phyloP scores from a whole-genome alignment of 2,797 vertebrate genomes.

The Morelia viridis region DNA sequence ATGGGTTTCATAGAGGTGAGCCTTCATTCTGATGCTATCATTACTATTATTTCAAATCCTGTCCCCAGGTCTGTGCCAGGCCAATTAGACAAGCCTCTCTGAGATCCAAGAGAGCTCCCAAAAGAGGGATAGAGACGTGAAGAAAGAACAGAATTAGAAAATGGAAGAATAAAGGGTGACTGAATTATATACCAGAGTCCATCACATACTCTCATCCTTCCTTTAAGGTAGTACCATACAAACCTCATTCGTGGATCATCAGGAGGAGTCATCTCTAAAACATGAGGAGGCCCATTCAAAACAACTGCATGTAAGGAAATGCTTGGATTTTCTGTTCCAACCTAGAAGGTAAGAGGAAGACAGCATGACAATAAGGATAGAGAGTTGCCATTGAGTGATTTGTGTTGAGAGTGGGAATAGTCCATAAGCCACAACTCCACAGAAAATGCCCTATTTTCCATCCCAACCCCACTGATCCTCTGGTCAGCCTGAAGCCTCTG shows the following conservation, averaged over 20 bases:
- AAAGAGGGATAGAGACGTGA: background rate
- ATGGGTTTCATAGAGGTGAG: background rate
- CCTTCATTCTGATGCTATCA: too few relatives aligned
- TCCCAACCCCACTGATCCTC: background rate
- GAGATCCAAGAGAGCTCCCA: background rate
- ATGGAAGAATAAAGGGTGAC: background rate
- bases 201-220: background rate
- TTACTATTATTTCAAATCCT: background rate
- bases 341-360: slow-evolving; percentile 72
- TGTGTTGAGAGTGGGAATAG: background rate
- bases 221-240: slow-evolving; percentile 25
- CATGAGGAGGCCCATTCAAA: slow-evolving; percentile 91
- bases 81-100: background rate
- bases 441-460: background rate
- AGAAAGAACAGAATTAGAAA: background rate
- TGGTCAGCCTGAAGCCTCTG: background rate
- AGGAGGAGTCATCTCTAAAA: slow-evolving; percentile 90
- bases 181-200: background rate
- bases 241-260: slow-evolving; percentile 92
- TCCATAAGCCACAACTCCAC: background rate
- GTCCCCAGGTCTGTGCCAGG: background rate
- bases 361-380: background rate
- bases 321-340: slow-evolving; percentile 90
- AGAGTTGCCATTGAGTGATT: background rate
- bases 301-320: slow-evolving; percentile 91